Conservation (phyloP, 2,113 vertebrate species). For the Sinocyclocheilus anshuiensis region DNA sequence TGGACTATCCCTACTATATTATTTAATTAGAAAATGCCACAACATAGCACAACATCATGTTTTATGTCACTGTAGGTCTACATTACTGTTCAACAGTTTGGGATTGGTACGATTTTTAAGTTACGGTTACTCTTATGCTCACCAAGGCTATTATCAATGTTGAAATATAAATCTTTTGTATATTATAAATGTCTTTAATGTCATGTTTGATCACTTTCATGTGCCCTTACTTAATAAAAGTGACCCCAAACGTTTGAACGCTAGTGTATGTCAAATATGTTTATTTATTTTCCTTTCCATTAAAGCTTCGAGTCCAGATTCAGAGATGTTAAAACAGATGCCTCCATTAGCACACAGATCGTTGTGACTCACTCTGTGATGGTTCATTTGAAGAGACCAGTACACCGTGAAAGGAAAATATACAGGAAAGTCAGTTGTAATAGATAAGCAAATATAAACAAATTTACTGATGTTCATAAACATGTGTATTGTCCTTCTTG, state of each 20-base stretch:
- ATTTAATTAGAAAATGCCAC: neutral
- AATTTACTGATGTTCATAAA: neutral
- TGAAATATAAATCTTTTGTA: neutral
- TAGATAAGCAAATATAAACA: slow-evolving; percentile 26
- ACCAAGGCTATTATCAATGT: no score
- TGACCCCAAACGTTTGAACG: neutral
- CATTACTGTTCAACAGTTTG: neutral
- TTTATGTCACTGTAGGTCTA: neutral
- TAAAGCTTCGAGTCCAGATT: slow-evolving; percentile 19
- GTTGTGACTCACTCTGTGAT: slow-evolving; percentile 45
- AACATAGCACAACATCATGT: neutral
- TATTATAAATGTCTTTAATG: neutral
- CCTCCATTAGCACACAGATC: slow-evolving; percentile 48
- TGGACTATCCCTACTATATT: neutral
- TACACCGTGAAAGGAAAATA: neutral
- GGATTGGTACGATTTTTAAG: neutral
- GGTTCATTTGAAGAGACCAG: slow-evolving; percentile 27
- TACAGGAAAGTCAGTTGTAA: neutral
- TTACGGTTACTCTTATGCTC: no score
- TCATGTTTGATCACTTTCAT: neutral
- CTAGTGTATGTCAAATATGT: neutral
- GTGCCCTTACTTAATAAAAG: neutral
- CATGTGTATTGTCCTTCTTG: neutral
- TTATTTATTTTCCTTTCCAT: neutral
- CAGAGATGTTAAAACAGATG: slow-evolving; percentile 47